Percentiles rank a stretch among this genome's conserved stretches.
phyloP scores from a whole-genome alignment of 2,797 vertebrate species.

The Melanotaenia pygmaea region DNA sequence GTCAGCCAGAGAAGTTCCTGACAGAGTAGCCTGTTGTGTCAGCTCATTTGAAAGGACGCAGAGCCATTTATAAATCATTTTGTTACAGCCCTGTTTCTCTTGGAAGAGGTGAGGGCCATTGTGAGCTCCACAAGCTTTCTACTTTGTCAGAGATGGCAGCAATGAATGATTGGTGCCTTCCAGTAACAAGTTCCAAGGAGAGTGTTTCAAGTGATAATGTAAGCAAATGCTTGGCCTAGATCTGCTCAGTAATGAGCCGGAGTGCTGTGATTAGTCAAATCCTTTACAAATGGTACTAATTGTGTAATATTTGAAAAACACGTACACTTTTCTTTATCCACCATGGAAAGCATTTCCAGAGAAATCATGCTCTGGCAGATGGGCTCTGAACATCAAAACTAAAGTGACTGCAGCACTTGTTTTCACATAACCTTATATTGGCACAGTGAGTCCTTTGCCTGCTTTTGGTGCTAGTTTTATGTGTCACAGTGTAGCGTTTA shows the following conservation, averaged over 20 bases:
- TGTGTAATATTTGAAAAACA: slow-evolving; percentile 62
- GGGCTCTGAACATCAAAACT: slow-evolving; percentile 54
- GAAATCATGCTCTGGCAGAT: slow-evolving; percentile 60
- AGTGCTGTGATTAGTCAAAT: slow-evolving; percentile 67
- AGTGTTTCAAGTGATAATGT: slow-evolving; percentile 62
- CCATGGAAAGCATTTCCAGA: slow-evolving; percentile 43
- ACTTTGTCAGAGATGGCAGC: slow-evolving; percentile 39
- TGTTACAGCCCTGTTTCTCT: slow-evolving; percentile 52
- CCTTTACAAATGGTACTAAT: slow-evolving; percentile 65
- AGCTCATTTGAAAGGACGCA: slow-evolving; percentile 65
- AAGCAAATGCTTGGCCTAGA: slow-evolving; percentile 68
- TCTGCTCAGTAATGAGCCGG: slow-evolving; percentile 64
- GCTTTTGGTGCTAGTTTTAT: slow-evolving; percentile 43
- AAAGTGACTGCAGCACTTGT: slow-evolving; percentile 44
- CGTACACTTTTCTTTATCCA: slow-evolving; percentile 32
- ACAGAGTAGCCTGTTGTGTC: slow-evolving; percentile 49
- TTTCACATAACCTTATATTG: slow-evolving; percentile 53
- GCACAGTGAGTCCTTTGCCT: slow-evolving; percentile 43
- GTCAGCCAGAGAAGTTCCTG: slow-evolving; percentile 71
- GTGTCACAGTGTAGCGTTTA: slow-evolving; percentile 31
- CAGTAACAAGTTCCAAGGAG: slow-evolving; percentile 63
- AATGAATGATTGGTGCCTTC: slow-evolving; percentile 62
- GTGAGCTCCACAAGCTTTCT: slow-evolving; percentile 30
- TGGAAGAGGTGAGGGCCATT: slow-evolving; percentile 54
- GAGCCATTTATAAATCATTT: slow-evolving; percentile 73